phyloP scores from a whole-genome alignment of 1,140 invertebrate species.

The Linepithema humile region DNA sequence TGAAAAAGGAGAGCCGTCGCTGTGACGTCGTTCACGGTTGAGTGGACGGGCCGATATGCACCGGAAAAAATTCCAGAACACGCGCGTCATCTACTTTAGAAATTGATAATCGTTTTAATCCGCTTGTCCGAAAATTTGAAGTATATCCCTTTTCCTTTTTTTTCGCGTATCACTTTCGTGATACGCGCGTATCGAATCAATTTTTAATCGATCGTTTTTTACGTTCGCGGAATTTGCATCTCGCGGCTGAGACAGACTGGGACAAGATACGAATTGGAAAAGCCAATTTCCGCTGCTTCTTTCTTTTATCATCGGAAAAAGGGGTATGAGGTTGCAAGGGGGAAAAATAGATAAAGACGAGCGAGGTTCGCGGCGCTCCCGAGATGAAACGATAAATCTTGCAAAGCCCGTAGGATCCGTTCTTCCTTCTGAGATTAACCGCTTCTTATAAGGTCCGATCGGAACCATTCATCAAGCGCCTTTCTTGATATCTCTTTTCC shows the following conservation, averaged over 20 bases:
- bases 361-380: constrained; percentile 18
- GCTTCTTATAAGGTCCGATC: constrained; percentile 60
- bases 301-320: constrained; percentile 15
- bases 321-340: background rate
- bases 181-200: background rate
- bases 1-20: constrained; percentile 30
- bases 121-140: constrained; percentile 10
- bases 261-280: constrained; percentile 18
- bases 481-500: constrained; percentile 58
- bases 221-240: constrained; percentile 4
- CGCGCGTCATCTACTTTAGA: constrained; percentile 54
- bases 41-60: constrained; percentile 7
- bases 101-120: constrained; percentile 65
- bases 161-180: background rate
- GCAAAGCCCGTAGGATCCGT: constrained; percentile 48
- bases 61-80: constrained; percentile 8
- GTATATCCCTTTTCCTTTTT: background rate
- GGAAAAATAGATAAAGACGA: constrained; percentile 52
- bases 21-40: constrained; percentile 21
- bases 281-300: constrained; percentile 10
- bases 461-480: constrained; percentile 51
- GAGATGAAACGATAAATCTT: constrained; percentile 65
- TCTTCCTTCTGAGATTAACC: constrained; percentile 57
- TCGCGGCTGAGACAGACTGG: background rate
- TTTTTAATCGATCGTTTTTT: background rate